A percentile compares a stretch with the other conserved stretches of the same genome.
Evolutionary conservation across 1,140 invertebrate genomes (phyloP).

Genomic region (Drosophila navojoa): DNA sequence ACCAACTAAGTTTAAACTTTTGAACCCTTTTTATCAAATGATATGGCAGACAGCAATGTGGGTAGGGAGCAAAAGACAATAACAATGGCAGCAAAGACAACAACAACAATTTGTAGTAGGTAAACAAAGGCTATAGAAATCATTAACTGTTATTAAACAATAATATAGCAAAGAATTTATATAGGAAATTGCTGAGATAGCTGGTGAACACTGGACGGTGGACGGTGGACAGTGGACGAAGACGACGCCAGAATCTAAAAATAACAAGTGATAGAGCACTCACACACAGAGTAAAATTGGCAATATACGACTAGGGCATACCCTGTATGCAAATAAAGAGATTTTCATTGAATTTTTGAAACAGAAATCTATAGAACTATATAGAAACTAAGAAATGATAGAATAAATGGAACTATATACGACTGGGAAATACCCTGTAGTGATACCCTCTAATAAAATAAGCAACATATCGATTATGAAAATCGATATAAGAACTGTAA

Average conservation of each 20-base stretch:
- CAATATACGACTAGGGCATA: slow-evolving; percentile 12
- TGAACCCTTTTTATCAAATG: slow-evolving; percentile 34
- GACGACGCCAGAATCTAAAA: slow-evolving; percentile 68
- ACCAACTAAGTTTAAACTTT: slow-evolving; percentile 37
- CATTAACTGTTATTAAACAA: slow-evolving; percentile 77
- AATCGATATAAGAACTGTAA: background rate
- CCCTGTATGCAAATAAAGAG: background rate
- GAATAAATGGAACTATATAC: background rate
- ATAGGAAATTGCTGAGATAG: slow-evolving; percentile 52
- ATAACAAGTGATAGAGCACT: slow-evolving; percentile 42
- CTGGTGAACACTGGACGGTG: slow-evolving; percentile 24
- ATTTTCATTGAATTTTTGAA: background rate
- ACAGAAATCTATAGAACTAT: background rate
- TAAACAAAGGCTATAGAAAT: slow-evolving; percentile 58
- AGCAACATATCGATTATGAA: no score
- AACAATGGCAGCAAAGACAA: slow-evolving; percentile 3
- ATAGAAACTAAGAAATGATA: background rate
- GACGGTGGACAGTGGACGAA: background rate
- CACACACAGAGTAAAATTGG: background rate
- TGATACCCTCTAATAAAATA: no score
- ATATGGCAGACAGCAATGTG: slow-evolving; percentile 21
- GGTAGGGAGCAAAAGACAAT: background rate
- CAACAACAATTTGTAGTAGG: slow-evolving; percentile 29
- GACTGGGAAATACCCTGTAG: background rate
- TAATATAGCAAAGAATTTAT: slow-evolving; percentile 48